Conservation (phyloP, 2,888 invertebrate genomes). For the Melinopterus prodromus region DNA sequence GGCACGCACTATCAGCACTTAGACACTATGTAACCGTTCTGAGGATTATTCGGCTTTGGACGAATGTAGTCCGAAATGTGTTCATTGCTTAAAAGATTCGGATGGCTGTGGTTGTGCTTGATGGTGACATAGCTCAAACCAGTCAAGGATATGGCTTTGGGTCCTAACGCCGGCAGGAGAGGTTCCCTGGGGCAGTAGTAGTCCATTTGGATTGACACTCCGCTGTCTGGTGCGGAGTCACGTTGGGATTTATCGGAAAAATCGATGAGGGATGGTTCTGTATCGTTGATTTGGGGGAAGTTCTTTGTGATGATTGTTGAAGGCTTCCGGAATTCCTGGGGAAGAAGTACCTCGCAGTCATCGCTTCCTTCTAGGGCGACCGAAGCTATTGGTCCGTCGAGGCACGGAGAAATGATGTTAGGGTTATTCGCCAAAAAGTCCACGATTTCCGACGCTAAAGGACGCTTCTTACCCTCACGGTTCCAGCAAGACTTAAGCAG, state of each 20-base stretch:
- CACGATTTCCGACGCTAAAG: slow-evolving; percentile 80
- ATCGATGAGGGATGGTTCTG: slow-evolving; percentile 18
- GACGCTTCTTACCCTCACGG: slow-evolving; percentile 73
- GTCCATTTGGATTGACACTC: slow-evolving; percentile 53
- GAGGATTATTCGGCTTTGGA: background rate
- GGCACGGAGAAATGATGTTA: slow-evolving; percentile 77
- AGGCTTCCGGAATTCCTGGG: slow-evolving; percentile 59
- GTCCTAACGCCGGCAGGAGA: slow-evolving; percentile 50
- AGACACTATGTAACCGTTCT: background rate
- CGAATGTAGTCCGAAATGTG: background rate
- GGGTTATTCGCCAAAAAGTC: slow-evolving; percentile 82
- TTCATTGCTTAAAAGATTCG: slow-evolving; percentile 40
- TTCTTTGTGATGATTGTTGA: slow-evolving; percentile 49
- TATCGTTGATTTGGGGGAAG: slow-evolving; percentile 17
- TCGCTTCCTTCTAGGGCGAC: slow-evolving; percentile 76
- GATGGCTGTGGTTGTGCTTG: slow-evolving; percentile 46
- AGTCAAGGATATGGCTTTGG: slow-evolving; percentile 45
- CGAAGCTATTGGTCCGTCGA: slow-evolving; percentile 78
- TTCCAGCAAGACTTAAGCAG: slow-evolving; percentile 85
- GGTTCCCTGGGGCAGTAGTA: slow-evolving; percentile 56
- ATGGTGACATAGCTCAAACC: slow-evolving; percentile 51
- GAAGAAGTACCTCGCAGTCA: slow-evolving; percentile 64
- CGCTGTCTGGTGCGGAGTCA: slow-evolving; percentile 39
- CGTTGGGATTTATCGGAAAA: slow-evolving; percentile 16
- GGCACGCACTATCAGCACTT: background rate